A percentile compares a stretch with the other conserved stretches of the same genome.
phyloP scores from a whole-genome alignment of 2,113 vertebrate species.

The Sinocyclocheilus anshuiensis region DNA sequence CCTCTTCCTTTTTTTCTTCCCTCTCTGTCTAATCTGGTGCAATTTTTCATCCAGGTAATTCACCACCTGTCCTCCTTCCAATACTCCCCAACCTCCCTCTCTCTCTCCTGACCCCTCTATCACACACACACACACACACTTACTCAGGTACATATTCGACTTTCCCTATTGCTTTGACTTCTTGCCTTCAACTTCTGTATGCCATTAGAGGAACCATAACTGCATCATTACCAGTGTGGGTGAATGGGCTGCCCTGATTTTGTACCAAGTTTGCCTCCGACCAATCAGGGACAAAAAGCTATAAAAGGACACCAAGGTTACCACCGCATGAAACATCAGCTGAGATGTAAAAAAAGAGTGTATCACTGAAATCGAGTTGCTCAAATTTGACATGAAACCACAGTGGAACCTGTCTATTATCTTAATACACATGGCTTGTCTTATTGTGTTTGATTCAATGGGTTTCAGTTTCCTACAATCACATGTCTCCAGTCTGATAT shows the following conservation, averaged over 20 bases:
- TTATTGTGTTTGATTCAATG: background rate
- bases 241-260: slow-evolving; percentile 7
- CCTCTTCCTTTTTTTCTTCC: slow-evolving; percentile 48
- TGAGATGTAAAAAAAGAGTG: background rate
- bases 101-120: slow-evolving; percentile 45
- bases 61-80: slow-evolving; percentile 27
- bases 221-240: slow-evolving; percentile 10
- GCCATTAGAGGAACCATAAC: slow-evolving; percentile 19
- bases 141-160: background rate
- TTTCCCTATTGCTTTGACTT: slow-evolving; percentile 34
- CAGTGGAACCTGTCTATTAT: background rate
- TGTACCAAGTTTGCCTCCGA: background rate
- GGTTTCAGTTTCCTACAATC: background rate
- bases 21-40: slow-evolving; percentile 58
- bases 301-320: background rate
- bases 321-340: background rate
- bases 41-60: slow-evolving; percentile 66
- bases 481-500: background rate
- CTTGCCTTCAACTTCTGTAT: background rate
- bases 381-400: background rate
- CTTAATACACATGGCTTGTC: background rate
- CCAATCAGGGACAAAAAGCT: background rate
- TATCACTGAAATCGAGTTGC: background rate
- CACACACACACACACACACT: slow-evolving; percentile 48
- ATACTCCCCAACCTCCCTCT: background rate